Percentiles rank a stretch among this genome's conserved stretches.
Conservation (phyloP, 2,888 invertebrate species). For the Athetis lepigone region DNA sequence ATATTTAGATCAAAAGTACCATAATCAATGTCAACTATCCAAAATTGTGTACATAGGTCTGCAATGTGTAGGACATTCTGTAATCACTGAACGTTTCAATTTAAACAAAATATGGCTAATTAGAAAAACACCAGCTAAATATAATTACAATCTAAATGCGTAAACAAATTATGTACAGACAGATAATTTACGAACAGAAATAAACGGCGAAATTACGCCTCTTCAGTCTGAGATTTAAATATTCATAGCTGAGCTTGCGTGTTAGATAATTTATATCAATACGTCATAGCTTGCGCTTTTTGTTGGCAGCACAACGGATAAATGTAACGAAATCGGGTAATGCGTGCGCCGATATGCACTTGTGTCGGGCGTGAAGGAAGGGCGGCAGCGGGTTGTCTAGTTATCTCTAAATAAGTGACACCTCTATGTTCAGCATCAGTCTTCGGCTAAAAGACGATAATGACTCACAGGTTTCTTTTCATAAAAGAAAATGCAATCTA, state of each 20-base stretch:
- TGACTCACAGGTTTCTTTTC: too few species aligned
- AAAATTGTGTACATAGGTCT: too few species aligned
- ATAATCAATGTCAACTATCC: background rate
- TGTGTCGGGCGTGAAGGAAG: constrained; percentile 45
- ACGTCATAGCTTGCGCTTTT: constrained; percentile 69
- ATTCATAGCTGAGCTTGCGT: constrained; percentile 71
- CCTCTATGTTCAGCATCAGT: too few species aligned
- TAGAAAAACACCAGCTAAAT: background rate
- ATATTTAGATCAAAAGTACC: background rate
- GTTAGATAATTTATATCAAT: constrained; percentile 71
- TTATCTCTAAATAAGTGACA: too few species aligned
- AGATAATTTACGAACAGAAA: constrained; percentile 37
- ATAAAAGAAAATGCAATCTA: too few species aligned
- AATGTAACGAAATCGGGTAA: constrained; percentile 72
- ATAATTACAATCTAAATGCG: constrained; percentile 13
- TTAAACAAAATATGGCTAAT: background rate
- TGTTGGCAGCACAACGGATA: constrained; percentile 65
- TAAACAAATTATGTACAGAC: constrained; percentile 14
- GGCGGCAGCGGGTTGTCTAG: constrained; percentile 37
- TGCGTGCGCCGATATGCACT: constrained; percentile 58
- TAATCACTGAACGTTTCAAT: constrained; percentile 8
- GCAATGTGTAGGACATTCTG: background rate
- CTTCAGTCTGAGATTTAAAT: constrained; percentile 61
- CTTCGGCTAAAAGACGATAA: too few species aligned
- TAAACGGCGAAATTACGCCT: constrained; percentile 49